Base-by-base conservation (phyloP, 2,888 invertebrate genomes). In the Clunio marinus region DNA sequence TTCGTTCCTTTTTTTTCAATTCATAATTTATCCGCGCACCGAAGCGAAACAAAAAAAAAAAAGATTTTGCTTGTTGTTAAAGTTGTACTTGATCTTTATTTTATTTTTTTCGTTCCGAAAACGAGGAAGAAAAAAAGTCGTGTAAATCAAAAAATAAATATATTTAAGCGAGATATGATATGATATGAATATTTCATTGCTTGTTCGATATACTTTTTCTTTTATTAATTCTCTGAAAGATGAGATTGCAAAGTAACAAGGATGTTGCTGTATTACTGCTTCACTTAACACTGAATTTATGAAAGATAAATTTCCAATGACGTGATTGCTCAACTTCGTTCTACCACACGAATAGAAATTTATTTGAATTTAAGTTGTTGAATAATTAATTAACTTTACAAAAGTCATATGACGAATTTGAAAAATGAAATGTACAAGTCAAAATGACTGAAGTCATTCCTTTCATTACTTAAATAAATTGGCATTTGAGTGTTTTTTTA, bases 111-210 rank as follows among this genome's bases (percentile, higher is more conserved):
- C 17, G 24, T n/a, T n/a, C n/a, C n/a, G n/a, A n/a, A n/a, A n/a
- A n/a, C 28, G 8, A 20, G 8, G 35, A 17, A 57, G 15, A 28
- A 32, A 32, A 28, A 59, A 59, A 59, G 8, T 32, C 59, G 32
- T 59, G 59, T 59, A 59, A 59, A 59, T 59, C 59, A 59, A 59
- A 46, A 46, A 32, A 32, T 24, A 59, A 32, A 32, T 17, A 59
- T 32, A 32, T 59, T 17, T 28, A 27, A 15, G 7, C 17, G 17
- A 28, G 59, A 59, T 32, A 35, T 59, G 59, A 32, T 32, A 35
- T 59, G 59, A 32, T 35, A 59, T 59, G 59, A 20, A 17, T 59
- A 35, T 32, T 32, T 17, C 25, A 57, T 25, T 57, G 25, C 57
- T 17, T 25, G 25, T 57, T 57, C 57, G 24, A 25, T 25, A 57